phyloP scores from a whole-genome alignment of 2,888 invertebrate species.

The Sminthurides aquaticus region DNA sequence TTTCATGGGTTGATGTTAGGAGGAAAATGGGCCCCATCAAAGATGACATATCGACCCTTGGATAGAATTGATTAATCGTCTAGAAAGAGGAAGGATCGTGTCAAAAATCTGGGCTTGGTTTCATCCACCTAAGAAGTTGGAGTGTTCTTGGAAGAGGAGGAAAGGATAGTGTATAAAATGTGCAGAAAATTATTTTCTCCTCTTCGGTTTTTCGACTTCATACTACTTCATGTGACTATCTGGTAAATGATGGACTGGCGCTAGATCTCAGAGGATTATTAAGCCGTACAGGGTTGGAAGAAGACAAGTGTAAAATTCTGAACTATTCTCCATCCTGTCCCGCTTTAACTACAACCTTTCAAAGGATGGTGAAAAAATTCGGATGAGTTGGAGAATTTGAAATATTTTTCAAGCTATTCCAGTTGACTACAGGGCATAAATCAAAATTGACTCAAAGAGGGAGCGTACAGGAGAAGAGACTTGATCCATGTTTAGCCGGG shows the following conservation, averaged over 20 bases:
- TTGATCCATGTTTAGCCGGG: too few species aligned
- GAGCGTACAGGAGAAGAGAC: too few species aligned
- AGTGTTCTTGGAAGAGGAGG: background rate
- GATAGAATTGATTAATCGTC: conserved; percentile 17
- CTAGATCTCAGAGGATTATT: background rate
- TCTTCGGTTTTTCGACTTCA: too few species aligned
- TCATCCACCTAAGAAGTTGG: background rate
- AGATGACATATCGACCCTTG: conserved; percentile 12
- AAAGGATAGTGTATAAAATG: too few species aligned
- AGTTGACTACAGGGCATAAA: background rate
- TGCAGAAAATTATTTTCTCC: too few species aligned
- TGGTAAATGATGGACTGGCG: background rate
- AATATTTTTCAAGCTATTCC: background rate
- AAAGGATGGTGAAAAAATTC: background rate
- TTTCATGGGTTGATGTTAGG: too few species aligned
- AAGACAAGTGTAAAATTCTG: background rate
- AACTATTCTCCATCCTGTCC: too few species aligned
- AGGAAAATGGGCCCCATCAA: too few species aligned
- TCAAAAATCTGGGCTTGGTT: background rate
- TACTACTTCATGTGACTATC: too few species aligned
- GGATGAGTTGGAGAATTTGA: background rate
- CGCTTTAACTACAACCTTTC: too few species aligned
- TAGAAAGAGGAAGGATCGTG: conserved; percentile 18
- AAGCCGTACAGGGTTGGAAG: background rate
- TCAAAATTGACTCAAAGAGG: background rate